phyloP scores from a whole-genome alignment of 2,797 vertebrate genomes.

The Tympanoctomys barrerae region DNA sequence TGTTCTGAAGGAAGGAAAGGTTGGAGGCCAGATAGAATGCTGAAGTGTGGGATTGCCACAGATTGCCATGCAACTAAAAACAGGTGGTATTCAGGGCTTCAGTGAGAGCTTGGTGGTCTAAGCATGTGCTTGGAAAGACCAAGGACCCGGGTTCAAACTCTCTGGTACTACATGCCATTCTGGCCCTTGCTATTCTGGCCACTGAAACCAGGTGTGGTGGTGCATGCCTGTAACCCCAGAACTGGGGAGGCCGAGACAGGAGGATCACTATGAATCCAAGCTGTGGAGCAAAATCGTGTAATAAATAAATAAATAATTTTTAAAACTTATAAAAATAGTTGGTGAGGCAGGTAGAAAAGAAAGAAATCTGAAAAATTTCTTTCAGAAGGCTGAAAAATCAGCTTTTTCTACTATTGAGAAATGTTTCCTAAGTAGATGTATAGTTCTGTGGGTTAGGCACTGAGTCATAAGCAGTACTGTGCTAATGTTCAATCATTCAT shows the following conservation, averaged over 20 bases:
- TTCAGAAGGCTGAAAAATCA: not conserved
- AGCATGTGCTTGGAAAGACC: too few relatives aligned
- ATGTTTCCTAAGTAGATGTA: not conserved
- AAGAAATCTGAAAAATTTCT: not conserved
- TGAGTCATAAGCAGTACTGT: not conserved
- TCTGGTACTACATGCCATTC: too few relatives aligned
- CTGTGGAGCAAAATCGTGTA: too few relatives aligned
- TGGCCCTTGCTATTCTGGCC: too few relatives aligned
- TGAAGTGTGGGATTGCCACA: not conserved
- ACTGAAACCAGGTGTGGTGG: too few relatives aligned
- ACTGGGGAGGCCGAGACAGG: too few relatives aligned
- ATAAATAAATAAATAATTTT: too few relatives aligned
- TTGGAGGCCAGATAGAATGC: not conserved
- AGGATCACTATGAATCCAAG: too few relatives aligned
- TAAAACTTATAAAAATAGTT: not conserved
- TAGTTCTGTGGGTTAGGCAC: not conserved
- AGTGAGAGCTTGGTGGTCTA: too few relatives aligned
- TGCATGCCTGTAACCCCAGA: too few relatives aligned
- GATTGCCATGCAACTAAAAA: not conserved
- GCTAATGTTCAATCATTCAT: slow-evolving; percentile 5
- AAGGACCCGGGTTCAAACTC: too few relatives aligned
- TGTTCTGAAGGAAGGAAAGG: not conserved
- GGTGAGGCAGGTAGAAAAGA: not conserved
- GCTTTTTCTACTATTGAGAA: not conserved
- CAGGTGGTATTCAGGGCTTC: not conserved